Evolutionary conservation across 2,888 invertebrate genomes (phyloP), one percentile per base, ranked within the genome.

Genomic region (Ophraella communa): DNA sequence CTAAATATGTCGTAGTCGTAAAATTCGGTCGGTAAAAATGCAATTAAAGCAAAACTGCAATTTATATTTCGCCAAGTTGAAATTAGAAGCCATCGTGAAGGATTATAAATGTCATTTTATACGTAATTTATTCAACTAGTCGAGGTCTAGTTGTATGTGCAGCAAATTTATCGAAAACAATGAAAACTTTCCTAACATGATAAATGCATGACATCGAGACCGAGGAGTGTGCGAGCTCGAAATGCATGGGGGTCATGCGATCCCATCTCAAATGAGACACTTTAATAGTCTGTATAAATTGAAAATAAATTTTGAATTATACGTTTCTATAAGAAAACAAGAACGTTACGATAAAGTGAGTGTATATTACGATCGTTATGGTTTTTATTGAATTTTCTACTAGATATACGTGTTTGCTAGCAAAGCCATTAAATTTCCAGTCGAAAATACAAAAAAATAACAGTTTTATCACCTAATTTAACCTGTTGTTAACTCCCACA

Each of bases 241-340:
- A 64, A 68, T 68, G 49, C 66, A 65, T 67, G 67, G 52, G 66
- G 67, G 69, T 69, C 73, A 73, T 71, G 73, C 73, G 69, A 71
- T 68, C 62, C 68, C 65, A 71, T 71, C 72, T 69, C 70, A 71
- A 73, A 68, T 69, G 69, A 62, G 65, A 70, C 69, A 71, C 69
- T 71, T 71, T 69, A 70, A 71, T 72, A 72, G 73, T 72, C 73
- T 69, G 65, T 70, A 70, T 66, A 73, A 74, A 75, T 74, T 73
- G 75, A 74, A 73, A 73, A 72, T 73, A 75, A 74, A 74, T 75
- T 73, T 68, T 68, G 67, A 70, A 67, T 65, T 67, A 67, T 65
- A 65, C 65, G 63, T 62, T 30, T 44, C 57, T 62, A 33, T 33
- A 51, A 58, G 59, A 57, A 59, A 54, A 55, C 62, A 55, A 63